A percentile compares a stretch with the other conserved stretches of the same genome.
Evolutionary conservation across 2,888 invertebrate species (phyloP).

Genomic region (Apamea monoglypha): DNA sequence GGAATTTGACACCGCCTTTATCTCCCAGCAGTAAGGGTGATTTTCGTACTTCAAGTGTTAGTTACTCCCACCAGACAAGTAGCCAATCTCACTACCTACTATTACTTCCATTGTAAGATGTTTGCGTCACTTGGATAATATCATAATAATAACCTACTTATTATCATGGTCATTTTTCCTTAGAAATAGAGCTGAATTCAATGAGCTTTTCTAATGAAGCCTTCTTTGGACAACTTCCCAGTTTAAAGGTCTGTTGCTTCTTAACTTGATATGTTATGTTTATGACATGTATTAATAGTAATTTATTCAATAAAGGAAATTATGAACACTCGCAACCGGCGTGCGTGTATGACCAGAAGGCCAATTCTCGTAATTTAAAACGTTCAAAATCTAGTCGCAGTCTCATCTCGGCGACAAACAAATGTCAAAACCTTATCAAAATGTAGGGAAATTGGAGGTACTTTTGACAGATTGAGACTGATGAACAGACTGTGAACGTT

Average conservation of each 20-base stretch:
- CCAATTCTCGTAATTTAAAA: too few relatives aligned
- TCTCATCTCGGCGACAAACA: too few relatives aligned
- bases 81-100: slow-evolving; percentile 23
- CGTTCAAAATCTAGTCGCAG: too few relatives aligned
- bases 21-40: not conserved
- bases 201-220: not conserved
- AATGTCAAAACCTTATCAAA: too few relatives aligned
- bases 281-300: not conserved
- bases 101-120: slow-evolving; percentile 35
- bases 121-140: slow-evolving; percentile 30
- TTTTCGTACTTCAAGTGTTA: not conserved
- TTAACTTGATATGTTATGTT: not conserved
- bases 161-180: slow-evolving; percentile 3
- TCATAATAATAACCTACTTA: slow-evolving; percentile 5
- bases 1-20: not conserved
- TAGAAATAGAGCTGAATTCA: not conserved
- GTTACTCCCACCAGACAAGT: not conserved
- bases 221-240: not conserved
- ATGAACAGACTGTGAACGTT: too few relatives aligned
- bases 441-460: too few relatives aligned
- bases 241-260: not conserved
- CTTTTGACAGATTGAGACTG: too few relatives aligned
- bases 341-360: not conserved
- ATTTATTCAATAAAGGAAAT: not conserved
- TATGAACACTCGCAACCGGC: not conserved